Evolutionary conservation across 2,797 vertebrate species (phyloP).

Genomic region (Enteromius thamalakanensis): DNA sequence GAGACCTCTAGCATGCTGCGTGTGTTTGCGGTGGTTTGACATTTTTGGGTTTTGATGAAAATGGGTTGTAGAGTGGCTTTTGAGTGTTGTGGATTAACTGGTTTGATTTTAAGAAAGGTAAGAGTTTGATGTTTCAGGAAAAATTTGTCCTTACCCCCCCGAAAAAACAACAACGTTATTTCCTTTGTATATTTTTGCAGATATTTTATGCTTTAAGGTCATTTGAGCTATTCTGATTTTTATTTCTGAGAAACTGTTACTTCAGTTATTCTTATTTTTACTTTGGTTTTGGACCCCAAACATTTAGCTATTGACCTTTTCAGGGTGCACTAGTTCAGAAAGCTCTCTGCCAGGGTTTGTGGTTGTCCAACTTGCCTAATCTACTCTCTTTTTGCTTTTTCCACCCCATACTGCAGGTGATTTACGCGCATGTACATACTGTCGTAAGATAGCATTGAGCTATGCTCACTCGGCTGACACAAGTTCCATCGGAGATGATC

Average conservation of each 20-base stretch:
- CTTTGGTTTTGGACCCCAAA: not conserved
- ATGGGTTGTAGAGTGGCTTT: constrained; percentile 8
- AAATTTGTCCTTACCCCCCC: not conserved
- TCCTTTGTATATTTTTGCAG: not conserved
- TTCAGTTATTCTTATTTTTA: not conserved
- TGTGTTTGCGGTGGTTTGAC: constrained; percentile 9
- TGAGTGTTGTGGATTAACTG: constrained; percentile 5
- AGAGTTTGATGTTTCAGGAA: not conserved
- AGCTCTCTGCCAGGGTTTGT: not conserved
- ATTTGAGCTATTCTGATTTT: not conserved
- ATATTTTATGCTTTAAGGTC: not conserved
- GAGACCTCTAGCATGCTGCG: constrained; percentile 35
- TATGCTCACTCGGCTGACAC: constrained; percentile 95
- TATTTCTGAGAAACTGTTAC: not conserved
- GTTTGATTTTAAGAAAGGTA: constrained; percentile 15
- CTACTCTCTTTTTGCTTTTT: not conserved
- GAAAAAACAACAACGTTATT: not conserved
- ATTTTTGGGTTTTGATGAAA: constrained; percentile 15
- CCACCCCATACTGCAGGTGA: constrained; percentile 79
- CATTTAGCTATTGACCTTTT: not conserved
- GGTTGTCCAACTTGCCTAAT: not conserved
- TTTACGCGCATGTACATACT: constrained; percentile 95
- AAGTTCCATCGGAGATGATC: constrained; percentile 92
- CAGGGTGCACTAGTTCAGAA: not conserved
- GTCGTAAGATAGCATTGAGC: constrained; percentile 94